A percentile compares a stretch with the other conserved stretches of the same genome.
Conservation (phyloP, 2,113 vertebrate genomes). For the Leucoraja erinaceus region DNA sequence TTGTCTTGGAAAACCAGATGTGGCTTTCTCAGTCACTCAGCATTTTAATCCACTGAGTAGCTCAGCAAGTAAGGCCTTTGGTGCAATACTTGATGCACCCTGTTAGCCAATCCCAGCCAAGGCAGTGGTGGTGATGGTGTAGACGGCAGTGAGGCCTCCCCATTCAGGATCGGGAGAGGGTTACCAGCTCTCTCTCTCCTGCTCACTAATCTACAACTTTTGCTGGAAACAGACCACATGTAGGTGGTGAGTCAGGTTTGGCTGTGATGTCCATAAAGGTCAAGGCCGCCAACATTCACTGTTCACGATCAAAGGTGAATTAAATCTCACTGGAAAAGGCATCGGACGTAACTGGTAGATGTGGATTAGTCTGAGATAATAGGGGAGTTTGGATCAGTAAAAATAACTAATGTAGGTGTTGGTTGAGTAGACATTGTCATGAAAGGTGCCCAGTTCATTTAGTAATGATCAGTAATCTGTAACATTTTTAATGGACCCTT, state of each 20-base stretch:
- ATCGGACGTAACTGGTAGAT: not conserved
- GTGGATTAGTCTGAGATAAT: not conserved
- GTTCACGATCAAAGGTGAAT: not conserved
- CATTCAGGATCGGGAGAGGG: not conserved
- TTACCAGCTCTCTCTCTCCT: not conserved
- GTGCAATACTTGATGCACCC: not conserved
- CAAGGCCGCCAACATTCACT: slow-evolving; percentile 28
- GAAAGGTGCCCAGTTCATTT: not conserved
- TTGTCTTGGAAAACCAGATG: not conserved
- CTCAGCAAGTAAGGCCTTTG: not conserved
- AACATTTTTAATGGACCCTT: not conserved
- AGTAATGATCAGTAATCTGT: not conserved
- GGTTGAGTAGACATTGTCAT: not conserved
- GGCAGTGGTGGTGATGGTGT: not conserved
- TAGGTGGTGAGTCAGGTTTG: not conserved
- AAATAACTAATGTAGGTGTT: not conserved
- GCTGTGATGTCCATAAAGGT: not conserved
- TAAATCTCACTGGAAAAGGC: not conserved
- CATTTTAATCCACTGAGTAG: not conserved
- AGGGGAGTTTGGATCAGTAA: not conserved
- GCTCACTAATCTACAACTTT: not conserved
- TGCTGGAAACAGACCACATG: not conserved
- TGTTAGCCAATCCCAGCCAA: slow-evolving; percentile 8
- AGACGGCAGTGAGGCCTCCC: not conserved
- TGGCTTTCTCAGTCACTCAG: not conserved